phyloP scores from a whole-genome alignment of 2,113 vertebrate species.

The Sakesphorus luctuosus region DNA sequence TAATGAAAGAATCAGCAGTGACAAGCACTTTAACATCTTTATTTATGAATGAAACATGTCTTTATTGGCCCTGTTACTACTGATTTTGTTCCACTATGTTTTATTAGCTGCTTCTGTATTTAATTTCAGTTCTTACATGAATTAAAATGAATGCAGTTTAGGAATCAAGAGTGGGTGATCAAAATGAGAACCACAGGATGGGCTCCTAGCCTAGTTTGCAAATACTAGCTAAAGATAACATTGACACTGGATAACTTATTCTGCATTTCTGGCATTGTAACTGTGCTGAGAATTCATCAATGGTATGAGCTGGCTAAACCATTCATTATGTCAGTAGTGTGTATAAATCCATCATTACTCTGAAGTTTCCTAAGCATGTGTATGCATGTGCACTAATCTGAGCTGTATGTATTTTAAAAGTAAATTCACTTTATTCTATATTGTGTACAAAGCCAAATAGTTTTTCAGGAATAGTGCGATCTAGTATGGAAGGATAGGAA shows the following conservation, averaged over 20 bases:
- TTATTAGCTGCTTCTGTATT: not conserved
- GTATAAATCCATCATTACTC: not conserved
- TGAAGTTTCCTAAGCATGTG: not conserved
- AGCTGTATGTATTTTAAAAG: not conserved
- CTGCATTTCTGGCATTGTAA: not conserved
- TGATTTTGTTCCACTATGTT: not conserved
- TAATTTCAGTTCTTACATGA: not conserved
- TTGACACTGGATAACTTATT: not conserved
- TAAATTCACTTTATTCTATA: not conserved
- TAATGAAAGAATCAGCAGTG: not conserved
- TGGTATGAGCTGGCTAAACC: not conserved
- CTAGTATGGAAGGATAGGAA: not conserved
- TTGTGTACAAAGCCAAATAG: not conserved
- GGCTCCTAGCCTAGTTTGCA: not conserved
- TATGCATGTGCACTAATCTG: not conserved
- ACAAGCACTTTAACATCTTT: not conserved
- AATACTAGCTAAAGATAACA: not conserved
- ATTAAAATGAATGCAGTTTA: not conserved
- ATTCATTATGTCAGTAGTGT: not conserved
- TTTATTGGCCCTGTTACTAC: not conserved
- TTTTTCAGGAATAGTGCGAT: not conserved
- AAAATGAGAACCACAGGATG: not conserved
- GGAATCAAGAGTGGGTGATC: not conserved
- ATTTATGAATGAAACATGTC: not conserved
- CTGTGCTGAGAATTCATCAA: not conserved